A percentile compares a stretch with the other conserved stretches of the same genome.
These are phyloP conservation scores for Poecilia latipinna DNA, from an alignment of 2,113 vertebrate genomes.

Conservation along the genomic window DNA sequence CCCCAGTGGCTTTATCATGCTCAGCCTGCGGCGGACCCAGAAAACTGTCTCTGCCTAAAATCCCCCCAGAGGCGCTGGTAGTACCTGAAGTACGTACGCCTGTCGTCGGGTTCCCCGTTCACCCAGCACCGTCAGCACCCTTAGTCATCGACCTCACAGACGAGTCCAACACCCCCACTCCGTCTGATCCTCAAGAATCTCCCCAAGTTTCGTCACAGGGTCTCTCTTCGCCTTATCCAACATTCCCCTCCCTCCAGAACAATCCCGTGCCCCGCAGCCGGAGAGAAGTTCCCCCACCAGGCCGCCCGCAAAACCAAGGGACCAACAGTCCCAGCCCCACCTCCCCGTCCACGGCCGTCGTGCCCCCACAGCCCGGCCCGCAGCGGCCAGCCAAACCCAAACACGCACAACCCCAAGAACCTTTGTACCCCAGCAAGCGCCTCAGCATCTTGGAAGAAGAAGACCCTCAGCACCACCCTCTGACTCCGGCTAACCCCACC, in stretches of 20 bases:
- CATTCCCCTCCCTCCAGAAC: constrained; percentile 91
- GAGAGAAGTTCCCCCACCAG: constrained; percentile 90
- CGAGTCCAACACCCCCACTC: constrained; percentile 73
- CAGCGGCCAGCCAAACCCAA: constrained; percentile 74
- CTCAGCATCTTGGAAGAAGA: constrained; percentile 91
- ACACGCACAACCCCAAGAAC: constrained; percentile 77
- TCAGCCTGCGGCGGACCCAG: constrained; percentile 94
- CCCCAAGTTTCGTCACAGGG: constrained; percentile 64
- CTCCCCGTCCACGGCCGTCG: constrained; percentile 68
- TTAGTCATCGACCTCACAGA: constrained; percentile 82
- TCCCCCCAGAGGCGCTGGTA: constrained; percentile 95
- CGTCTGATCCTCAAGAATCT: constrained; percentile 76
- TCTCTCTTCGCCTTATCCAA: constrained; percentile 74
- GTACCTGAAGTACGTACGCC: constrained; percentile 93
- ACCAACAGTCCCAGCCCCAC: constrained; percentile 73
- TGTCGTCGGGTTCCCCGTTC: constrained; percentile 82
- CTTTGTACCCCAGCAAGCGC: constrained; percentile 84
- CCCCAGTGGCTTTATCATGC: constrained; percentile 91
- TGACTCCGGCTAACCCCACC: constrained; percentile 62
- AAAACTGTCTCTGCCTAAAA: constrained; percentile 94
- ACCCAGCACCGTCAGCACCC: constrained; percentile 66
- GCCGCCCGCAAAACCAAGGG: constrained; percentile 71
- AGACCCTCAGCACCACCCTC: constrained; percentile 61
- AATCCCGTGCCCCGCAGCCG: constrained; percentile 94
- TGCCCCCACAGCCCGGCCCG: constrained; percentile 67